Evolutionary conservation across 2,797 vertebrate genomes (phyloP), one percentile per base, ranked within the genome.

Genomic region (Tolypeutes matacus): DNA sequence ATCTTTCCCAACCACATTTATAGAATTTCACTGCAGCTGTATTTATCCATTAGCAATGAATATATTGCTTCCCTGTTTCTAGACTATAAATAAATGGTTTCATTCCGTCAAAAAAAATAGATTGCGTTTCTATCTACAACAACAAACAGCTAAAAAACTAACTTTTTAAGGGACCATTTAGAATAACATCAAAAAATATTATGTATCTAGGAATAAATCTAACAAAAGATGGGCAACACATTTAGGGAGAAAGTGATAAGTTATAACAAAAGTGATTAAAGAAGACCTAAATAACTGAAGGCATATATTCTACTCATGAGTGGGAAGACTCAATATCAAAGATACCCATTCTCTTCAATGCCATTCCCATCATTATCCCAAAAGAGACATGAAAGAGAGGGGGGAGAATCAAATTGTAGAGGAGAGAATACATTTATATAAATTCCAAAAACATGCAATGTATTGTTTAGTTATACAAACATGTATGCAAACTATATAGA

Each of bases 141-240:
- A 90, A 69, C 49, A 86, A 89, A 96, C 4, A 76, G 85, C 46
- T 91, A 72, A 46, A 89, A 96, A 96, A 91, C 39, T 86, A 89
- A 93, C 60, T 86, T 94, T 75, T 84, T 34, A 93, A 89, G 92
- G 95, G 42, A 51, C 2, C 42, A 86, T 73, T 93, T 94, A 95
- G 56, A 85, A 77, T 78, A 96, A 93, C 62, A 91, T 77, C 39
- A 85, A 94, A 93, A 85, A 96, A 82, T 72, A 78, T 84, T 76
- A 76, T 87, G 13, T 92, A 92, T 83, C 46, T 89, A 65, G 11
- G 3, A 94, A 86, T 85, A 94, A 92, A 96, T 53, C 60, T 91
- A 85, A 72, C 49, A 81, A 87, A 95, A 75, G 51, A 95, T 65
- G 17, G 18, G 18, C 70, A 91, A 80, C 76, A 81, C 46, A 81